Conservation (phyloP, 1,140 invertebrate species). For the Araneus ventricosus region DNA sequence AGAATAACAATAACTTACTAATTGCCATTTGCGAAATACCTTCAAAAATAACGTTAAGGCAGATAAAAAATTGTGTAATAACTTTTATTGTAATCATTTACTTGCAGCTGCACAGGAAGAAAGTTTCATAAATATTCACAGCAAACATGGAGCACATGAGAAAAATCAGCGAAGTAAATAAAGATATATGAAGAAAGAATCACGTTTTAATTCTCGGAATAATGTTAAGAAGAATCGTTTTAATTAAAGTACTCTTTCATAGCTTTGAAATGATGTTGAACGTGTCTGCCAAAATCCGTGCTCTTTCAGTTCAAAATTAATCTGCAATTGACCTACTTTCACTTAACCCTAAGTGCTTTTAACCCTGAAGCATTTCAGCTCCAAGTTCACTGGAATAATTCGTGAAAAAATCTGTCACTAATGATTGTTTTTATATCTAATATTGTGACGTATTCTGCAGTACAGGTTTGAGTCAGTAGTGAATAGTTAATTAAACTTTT, state of each 20-base stretch:
- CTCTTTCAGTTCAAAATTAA: not conserved
- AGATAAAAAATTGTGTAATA: too few relatives aligned
- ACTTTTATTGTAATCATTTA: too few relatives aligned
- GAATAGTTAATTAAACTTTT: too few relatives aligned
- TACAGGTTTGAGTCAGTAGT: not conserved
- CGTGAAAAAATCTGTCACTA: not conserved
- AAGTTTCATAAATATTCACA: too few relatives aligned
- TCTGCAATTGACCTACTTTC: slow-evolving; percentile 34
- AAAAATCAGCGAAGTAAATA: not conserved
- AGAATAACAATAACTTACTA: too few relatives aligned
- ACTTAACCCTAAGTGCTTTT: slow-evolving; percentile 24
- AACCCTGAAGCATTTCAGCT: slow-evolving; percentile 37
- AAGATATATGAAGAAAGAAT: too few relatives aligned
- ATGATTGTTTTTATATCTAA: not conserved
- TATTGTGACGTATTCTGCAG: not conserved
- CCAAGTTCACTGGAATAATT: slow-evolving; percentile 11
- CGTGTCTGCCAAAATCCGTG: not conserved
- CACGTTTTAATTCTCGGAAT: not conserved
- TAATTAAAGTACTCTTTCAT: not conserved
- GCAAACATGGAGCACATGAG: not conserved
- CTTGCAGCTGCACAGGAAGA: too few relatives aligned
- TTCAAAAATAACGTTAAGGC: too few relatives aligned
- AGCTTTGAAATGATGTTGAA: not conserved
- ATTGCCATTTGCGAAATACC: too few relatives aligned
- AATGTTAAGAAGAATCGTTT: not conserved